Percentiles rank a stretch among this genome's conserved stretches.
phyloP scores from a whole-genome alignment of 2,888 invertebrate genomes.

The Brenthis daphne region DNA sequence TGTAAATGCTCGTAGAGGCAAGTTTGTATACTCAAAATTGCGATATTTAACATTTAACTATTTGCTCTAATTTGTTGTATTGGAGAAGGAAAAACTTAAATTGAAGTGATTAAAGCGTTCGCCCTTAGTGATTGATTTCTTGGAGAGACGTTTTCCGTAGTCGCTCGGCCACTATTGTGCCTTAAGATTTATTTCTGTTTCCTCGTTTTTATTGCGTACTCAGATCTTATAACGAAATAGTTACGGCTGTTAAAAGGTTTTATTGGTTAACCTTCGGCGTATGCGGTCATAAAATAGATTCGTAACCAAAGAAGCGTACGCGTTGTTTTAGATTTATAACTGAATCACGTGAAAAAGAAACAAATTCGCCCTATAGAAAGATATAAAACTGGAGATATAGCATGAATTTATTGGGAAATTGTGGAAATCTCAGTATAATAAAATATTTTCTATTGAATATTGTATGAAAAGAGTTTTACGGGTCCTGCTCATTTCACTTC shows the following conservation, averaged over 20 bases:
- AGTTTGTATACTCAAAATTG: slow-evolving; percentile 66
- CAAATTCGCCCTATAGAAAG: slow-evolving; percentile 75
- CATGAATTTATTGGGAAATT: slow-evolving; percentile 77
- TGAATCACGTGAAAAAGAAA: slow-evolving; percentile 77
- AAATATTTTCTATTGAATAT: slow-evolving; percentile 81
- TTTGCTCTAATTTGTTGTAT: slow-evolving; percentile 71
- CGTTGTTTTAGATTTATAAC: slow-evolving; percentile 76
- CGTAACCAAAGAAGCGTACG: slow-evolving; percentile 77
- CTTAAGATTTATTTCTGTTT: slow-evolving; percentile 77
- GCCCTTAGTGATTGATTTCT: slow-evolving; percentile 70
- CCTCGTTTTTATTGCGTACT: slow-evolving; percentile 79
- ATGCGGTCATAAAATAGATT: slow-evolving; percentile 80
- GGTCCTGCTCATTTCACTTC: slow-evolving; percentile 73
- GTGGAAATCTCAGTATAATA: slow-evolving; percentile 79
- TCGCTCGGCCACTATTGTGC: slow-evolving; percentile 62
- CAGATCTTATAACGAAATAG: slow-evolving; percentile 81
- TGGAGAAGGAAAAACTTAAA: slow-evolving; percentile 72
- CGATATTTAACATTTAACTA: slow-evolving; percentile 71
- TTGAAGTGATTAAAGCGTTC: slow-evolving; percentile 68
- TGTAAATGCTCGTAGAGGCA: slow-evolving; percentile 65
- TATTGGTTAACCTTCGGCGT: slow-evolving; percentile 81
- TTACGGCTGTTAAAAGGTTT: slow-evolving; percentile 82
- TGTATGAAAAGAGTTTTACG: slow-evolving; percentile 78
- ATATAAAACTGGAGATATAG: slow-evolving; percentile 77
- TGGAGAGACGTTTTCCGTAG: slow-evolving; percentile 50